Conservation (phyloP, 2,888 invertebrate species). For the Carcina quercana region DNA sequence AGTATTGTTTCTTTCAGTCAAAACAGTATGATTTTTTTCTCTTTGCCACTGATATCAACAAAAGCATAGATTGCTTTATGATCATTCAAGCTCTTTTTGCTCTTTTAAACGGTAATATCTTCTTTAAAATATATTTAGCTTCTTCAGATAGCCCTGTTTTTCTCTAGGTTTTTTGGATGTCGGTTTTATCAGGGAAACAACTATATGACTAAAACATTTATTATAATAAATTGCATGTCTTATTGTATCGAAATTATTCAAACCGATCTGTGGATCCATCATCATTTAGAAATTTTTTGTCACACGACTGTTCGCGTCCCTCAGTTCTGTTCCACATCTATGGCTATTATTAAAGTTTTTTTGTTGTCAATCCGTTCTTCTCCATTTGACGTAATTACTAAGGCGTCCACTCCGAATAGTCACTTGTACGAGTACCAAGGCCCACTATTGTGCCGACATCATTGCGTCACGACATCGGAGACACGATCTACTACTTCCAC, state of each 20-base stretch:
- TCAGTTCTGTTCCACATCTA: slow-evolving; percentile 17
- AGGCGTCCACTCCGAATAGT: slow-evolving; percentile 33
- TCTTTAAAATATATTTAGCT: too few relatives aligned
- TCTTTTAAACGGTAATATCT: too few relatives aligned
- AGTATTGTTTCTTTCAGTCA: slow-evolving; percentile 23
- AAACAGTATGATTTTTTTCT: slow-evolving; percentile 18
- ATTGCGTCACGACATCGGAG: slow-evolving; percentile 42
- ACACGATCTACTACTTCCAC: slow-evolving; percentile 33
- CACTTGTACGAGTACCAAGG: slow-evolving; percentile 43
- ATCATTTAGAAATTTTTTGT: slow-evolving; percentile 26
- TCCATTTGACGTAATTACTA: slow-evolving; percentile 39
- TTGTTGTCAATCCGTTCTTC: slow-evolving; percentile 34
- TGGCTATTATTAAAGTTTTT: slow-evolving; percentile 37
- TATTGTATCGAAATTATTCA: too few relatives aligned
- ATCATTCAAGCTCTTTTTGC: too few relatives aligned
- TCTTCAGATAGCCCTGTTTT: too few relatives aligned
- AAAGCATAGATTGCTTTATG: too few relatives aligned
- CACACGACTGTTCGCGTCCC: slow-evolving; percentile 11
- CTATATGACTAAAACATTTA: too few relatives aligned
- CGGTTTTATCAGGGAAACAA: too few relatives aligned
- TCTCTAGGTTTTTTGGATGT: too few relatives aligned
- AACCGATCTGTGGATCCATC: slow-evolving; percentile 17
- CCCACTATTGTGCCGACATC: slow-evolving; percentile 40
- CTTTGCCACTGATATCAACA: slow-evolving; percentile 14
- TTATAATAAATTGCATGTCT: too few relatives aligned